These are phyloP conservation scores for Macropus fuliginosus DNA, from an alignment of 2,797 vertebrate species.

Conservation along the genomic window DNA sequence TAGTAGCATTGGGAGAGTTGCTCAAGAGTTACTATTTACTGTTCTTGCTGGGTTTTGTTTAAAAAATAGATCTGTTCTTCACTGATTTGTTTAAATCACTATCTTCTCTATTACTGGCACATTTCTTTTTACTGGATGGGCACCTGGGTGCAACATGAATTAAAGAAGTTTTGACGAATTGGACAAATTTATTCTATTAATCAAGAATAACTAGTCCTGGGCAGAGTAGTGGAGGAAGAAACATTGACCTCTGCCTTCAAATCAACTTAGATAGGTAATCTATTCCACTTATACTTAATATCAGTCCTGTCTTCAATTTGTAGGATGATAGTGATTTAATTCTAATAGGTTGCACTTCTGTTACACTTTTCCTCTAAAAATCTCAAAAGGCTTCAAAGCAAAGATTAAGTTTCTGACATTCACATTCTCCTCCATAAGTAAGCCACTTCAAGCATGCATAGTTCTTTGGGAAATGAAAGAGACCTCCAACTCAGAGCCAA, in stretches of 20 bases:
- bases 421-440: not conserved
- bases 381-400: not conserved
- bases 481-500: not conserved
- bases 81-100: not conserved
- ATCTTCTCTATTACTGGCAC: not conserved
- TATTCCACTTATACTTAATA: fast-evolving
- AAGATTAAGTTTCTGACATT: not conserved
- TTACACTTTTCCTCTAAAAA: not conserved
- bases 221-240: fast-evolving
- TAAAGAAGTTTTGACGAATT: not conserved
- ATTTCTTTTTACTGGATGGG: not conserved
- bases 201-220: not conserved
- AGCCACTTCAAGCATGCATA: not conserved
- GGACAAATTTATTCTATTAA: not conserved
- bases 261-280: not conserved
- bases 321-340: no score
- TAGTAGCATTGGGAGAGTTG: not conserved
- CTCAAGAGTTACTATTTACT: not conserved
- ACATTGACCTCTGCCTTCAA: fast-evolving
- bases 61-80: not conserved
- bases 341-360: not conserved
- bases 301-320: fast-evolving
- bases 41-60: not conserved
- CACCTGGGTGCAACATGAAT: not conserved
- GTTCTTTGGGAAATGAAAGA: not conserved